phyloP scores from a whole-genome alignment of 1,140 invertebrate species.

The Potamilus streckersoni region DNA sequence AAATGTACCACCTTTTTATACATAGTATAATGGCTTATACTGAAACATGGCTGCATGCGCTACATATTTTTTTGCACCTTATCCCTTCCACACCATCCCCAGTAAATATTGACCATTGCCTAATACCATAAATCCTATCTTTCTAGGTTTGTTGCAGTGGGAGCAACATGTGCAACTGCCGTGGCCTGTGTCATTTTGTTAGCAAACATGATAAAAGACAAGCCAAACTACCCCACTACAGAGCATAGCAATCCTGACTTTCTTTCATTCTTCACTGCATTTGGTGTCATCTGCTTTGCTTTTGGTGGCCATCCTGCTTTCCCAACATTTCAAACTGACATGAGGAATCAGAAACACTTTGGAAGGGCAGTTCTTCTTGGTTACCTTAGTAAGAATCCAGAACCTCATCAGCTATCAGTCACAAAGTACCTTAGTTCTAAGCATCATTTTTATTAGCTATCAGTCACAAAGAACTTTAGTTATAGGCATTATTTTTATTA shows the following conservation, averaged over 20 bases:
- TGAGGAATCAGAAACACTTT: conserved; percentile 67
- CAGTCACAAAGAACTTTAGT: too few species aligned
- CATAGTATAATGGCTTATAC: too few species aligned
- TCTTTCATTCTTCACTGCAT: conserved; percentile 62
- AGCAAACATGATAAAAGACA: conserved; percentile 34
- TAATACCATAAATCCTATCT: conserved; percentile 19
- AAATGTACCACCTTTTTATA: too few species aligned
- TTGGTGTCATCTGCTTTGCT: conserved; percentile 69
- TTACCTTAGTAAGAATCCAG: conserved; percentile 58
- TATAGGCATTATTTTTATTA: too few species aligned
- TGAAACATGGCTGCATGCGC: neutral
- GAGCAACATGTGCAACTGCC: conserved; percentile 54
- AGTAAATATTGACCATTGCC: neutral
- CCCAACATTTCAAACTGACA: conserved; percentile 70
- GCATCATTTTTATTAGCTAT: neutral
- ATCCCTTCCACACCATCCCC: neutral
- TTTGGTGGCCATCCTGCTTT: conserved; percentile 68
- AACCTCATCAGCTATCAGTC: neutral
- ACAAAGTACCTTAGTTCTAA: too few species aligned
- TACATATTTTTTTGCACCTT: neutral
- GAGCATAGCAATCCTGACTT: conserved; percentile 34
- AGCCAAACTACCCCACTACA: conserved; percentile 17
- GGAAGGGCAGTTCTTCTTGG: conserved; percentile 62
- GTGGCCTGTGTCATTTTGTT: conserved; percentile 57
- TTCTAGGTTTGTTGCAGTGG: conserved; percentile 59